These are phyloP conservation scores for Rhyacichthys aspro DNA, from an alignment of 2,797 vertebrate species.

Conservation along the genomic window DNA sequence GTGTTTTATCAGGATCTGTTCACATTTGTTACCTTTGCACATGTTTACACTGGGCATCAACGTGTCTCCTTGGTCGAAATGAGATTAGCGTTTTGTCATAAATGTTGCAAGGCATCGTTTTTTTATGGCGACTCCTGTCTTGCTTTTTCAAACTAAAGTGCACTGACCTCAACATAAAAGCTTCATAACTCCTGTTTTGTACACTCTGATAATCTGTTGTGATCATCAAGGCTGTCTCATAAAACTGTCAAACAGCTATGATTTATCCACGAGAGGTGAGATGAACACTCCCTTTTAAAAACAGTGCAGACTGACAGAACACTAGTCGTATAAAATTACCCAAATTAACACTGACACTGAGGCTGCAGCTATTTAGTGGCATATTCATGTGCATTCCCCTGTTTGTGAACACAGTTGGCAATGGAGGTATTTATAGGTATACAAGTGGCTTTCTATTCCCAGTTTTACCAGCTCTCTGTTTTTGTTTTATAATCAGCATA, in stretches of 20 bases:
- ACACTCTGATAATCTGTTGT: constrained; percentile 26
- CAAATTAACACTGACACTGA: constrained; percentile 4
- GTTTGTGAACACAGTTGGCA: constrained; percentile 51
- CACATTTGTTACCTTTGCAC: too few relatives aligned
- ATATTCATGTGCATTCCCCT: constrained; percentile 13
- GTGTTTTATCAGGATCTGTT: too few relatives aligned
- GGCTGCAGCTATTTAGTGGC: constrained; percentile 23
- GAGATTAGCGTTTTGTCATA: too few relatives aligned
- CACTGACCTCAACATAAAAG: constrained; percentile 1
- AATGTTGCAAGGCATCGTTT: neutral
- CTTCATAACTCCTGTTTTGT: constrained; percentile 19
- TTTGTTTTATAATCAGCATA: constrained; percentile 51
- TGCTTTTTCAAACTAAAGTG: neutral
- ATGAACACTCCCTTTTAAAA: constrained; percentile 2
- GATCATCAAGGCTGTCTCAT: constrained; percentile 31
- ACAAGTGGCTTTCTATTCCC: constrained; percentile 53
- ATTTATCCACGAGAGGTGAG: constrained; percentile 26
- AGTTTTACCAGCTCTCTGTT: constrained; percentile 42
- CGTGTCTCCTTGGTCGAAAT: too few relatives aligned
- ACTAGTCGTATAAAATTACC: constrained; percentile 10
- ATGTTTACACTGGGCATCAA: too few relatives aligned
- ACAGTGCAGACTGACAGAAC: constrained; percentile 2
- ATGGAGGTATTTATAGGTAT: constrained; percentile 62
- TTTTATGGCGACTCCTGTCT: neutral
- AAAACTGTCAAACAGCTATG: constrained; percentile 33